A percentile compares a stretch with the other conserved stretches of the same genome.
Evolutionary conservation across 2,113 vertebrate species (phyloP).

Genomic region (Chionodraco myersi): DNA sequence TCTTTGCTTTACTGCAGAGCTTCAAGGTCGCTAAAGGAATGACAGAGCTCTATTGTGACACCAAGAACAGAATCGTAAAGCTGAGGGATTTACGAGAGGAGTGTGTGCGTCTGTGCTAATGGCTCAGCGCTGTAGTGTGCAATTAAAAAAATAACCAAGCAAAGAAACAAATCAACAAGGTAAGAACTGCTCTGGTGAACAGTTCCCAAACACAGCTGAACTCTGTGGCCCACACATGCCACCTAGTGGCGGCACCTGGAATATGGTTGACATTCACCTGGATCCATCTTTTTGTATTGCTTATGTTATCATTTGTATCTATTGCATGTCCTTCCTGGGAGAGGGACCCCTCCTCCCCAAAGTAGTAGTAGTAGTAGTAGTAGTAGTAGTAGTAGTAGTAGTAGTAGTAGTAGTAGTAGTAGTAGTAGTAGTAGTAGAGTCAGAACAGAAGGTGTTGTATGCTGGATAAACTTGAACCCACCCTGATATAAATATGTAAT

Average conservation of each 20-base stretch:
- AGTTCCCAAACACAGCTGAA: background rate
- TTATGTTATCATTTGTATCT: too few relatives aligned
- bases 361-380: too few relatives aligned
- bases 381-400: too few relatives aligned
- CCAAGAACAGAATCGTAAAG: slow-evolving; percentile 10
- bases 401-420: too few relatives aligned
- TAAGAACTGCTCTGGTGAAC: background rate
- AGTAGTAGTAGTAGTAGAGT: too few relatives aligned
- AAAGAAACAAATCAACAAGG: background rate
- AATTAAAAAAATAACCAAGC: background rate
- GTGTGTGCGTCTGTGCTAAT: background rate
- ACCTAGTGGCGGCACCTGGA: slow-evolving; percentile 51
- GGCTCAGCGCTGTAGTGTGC: background rate
- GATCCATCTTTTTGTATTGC: too few relatives aligned
- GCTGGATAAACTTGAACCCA: too few relatives aligned
- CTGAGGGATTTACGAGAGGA: background rate
- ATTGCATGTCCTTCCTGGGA: too few relatives aligned
- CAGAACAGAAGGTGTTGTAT: too few relatives aligned
- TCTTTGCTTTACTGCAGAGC: slow-evolving; percentile 23
- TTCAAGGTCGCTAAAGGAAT: slow-evolving; percentile 30
- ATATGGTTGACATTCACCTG: too few relatives aligned
- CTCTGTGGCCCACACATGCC: slow-evolving; percentile 41
- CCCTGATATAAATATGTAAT: too few relatives aligned
- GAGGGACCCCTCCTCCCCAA: too few relatives aligned
- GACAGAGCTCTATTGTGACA: slow-evolving; percentile 6